Percentiles rank a stretch among this genome's conserved stretches.
Evolutionary conservation across 23 tunicate species (phyloP).

Genomic region (Trididemnum clinides): DNA sequence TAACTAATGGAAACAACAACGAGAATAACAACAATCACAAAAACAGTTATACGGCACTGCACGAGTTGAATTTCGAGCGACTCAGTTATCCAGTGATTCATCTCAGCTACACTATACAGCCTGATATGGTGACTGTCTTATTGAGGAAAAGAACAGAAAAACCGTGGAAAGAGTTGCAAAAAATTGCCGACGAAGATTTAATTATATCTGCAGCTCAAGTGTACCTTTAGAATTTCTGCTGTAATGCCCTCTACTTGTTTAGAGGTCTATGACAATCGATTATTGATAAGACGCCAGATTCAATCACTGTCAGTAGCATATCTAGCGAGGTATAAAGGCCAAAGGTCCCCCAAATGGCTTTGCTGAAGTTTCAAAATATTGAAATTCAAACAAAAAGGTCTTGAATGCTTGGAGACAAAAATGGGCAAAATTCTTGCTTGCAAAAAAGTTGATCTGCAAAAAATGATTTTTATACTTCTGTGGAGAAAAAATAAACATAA

Average conservation of each 20-base stretch:
- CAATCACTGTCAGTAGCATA: too few relatives aligned
- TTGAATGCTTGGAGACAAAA: too few relatives aligned
- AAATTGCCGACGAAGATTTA: neutral
- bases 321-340: too few relatives aligned
- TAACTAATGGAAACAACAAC: conserved; percentile 2
- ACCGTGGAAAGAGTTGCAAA: neutral
- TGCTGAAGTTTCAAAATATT: too few relatives aligned
- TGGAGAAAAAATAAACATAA: too few relatives aligned
- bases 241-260: neutral
- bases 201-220: neutral
- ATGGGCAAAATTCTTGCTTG: too few relatives aligned
- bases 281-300: too few relatives aligned
- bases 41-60: neutral
- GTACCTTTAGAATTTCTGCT: neutral
- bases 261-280: too few relatives aligned
- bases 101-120: conserved; percentile 74
- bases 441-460: too few relatives aligned
- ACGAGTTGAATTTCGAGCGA: conserved; percentile 24
- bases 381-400: too few relatives aligned
- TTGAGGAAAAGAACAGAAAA: conserved; percentile 50
- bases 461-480: too few relatives aligned
- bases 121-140: conserved; percentile 79
- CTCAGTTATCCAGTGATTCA: conserved; percentile 57
- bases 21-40: conserved; percentile 37
- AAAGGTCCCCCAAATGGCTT: too few relatives aligned